Base-by-base conservation (phyloP, 2,113 vertebrate genomes). In the Malurus cyaneus region DNA sequence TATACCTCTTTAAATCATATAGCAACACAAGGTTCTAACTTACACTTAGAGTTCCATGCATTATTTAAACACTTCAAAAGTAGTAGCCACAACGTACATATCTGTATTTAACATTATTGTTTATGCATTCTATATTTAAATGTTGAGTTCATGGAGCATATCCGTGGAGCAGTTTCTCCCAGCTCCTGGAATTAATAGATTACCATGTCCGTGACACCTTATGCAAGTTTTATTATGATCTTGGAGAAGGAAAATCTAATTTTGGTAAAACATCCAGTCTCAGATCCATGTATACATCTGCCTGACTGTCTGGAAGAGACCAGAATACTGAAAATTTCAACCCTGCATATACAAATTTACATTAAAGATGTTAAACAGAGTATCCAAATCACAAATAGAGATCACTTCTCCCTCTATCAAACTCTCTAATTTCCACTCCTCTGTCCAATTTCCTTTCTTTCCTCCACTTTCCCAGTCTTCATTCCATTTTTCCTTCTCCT, bases 271-370 rank as follows among this genome's bases (percentile, higher is more conserved):
- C n/a, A 41, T 47, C 5, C 11, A 36, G 3, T 17, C 52, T 89
- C 34, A 61, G 5, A n/a, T 89, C n/a, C 15, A 69, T 28, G 12
- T 60, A 16, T 60, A 25, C 13, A 23, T 14, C 21, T 64, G 9
- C 12, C 25, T 57, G 19, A 28, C 29, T 59, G 14, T 25, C 59
- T 61, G 34, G 23, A 52, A 62, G 56, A 71, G 25, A 73, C 3
- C 0, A 9, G 18, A 71, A 76, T 13, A 23, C 24, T 70, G 26
- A 39, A 84, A 92, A 64, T 56, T 0, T 44, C 19, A 44, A 2
- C 1, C 4, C 2, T 6, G 2, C 5, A 28, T 32, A 34, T 4
- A 44, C 2, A n/a, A 64, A 18, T 8, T 41, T 36, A 23, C 3
- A 26, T 18, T 62, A 56, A 81, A 81, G 8, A 16, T 18, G 3